Conservation (phyloP, 2,888 invertebrate species). For the Tachina grossa region DNA sequence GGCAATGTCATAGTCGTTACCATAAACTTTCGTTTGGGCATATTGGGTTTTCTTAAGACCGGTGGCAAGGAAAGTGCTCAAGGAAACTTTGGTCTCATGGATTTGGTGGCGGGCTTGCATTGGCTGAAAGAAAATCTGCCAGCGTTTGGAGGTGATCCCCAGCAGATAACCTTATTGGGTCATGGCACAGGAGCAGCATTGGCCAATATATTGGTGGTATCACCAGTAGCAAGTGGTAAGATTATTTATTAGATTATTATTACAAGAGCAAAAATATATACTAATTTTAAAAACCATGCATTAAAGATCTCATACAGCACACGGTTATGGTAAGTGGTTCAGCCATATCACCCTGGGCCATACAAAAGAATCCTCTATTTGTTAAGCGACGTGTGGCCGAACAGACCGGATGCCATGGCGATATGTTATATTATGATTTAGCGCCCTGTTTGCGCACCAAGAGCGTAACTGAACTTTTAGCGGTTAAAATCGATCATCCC, state of each 20-base stretch:
- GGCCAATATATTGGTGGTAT: slow-evolving; percentile 97
- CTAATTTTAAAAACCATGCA: background rate
- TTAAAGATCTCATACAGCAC: slow-evolving; percentile 90
- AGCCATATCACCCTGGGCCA: slow-evolving; percentile 95
- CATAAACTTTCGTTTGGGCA: slow-evolving; percentile 94
- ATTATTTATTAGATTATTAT: slow-evolving; percentile 12
- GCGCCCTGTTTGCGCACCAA: slow-evolving; percentile 92
- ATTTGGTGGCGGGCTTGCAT: slow-evolving; percentile 96
- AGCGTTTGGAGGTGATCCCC: slow-evolving; percentile 97
- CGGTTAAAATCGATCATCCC: slow-evolving; percentile 90
- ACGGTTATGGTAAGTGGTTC: slow-evolving; percentile 95
- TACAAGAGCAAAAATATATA: background rate
- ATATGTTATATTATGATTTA: slow-evolving; percentile 91
- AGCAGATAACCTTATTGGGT: slow-evolving; percentile 96
- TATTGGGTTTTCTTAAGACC: slow-evolving; percentile 95
- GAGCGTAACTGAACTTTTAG: slow-evolving; percentile 88
- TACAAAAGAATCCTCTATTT: slow-evolving; percentile 91
- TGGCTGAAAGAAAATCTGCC: slow-evolving; percentile 98
- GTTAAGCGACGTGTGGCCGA: slow-evolving; percentile 92
- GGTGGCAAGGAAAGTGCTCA: slow-evolving; percentile 94
- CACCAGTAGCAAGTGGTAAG: slow-evolving; percentile 96
- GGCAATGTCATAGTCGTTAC: slow-evolving; percentile 95
- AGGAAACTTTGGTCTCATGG: slow-evolving; percentile 96
- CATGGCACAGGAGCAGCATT: slow-evolving; percentile 98
- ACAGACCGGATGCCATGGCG: slow-evolving; percentile 92